phyloP scores from a whole-genome alignment of 2,113 vertebrate species.

The Hoplias malabaricus region DNA sequence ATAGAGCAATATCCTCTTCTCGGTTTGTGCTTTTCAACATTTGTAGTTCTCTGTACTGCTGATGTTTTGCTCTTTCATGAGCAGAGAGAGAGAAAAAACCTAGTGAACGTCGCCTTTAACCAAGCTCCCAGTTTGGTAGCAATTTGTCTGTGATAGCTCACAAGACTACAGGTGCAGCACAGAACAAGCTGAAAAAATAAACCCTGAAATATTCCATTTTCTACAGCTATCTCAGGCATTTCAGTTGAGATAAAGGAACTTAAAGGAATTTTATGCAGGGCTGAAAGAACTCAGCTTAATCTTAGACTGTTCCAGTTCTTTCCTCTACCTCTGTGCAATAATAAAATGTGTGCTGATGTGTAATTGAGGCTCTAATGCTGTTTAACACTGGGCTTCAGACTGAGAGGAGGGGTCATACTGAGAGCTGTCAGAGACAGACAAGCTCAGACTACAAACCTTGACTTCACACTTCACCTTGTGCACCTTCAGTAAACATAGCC shows the following conservation, averaged over 20 bases:
- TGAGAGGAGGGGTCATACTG: background rate
- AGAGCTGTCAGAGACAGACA: background rate
- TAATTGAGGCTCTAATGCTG: slow-evolving; percentile 7
- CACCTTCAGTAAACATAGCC: background rate
- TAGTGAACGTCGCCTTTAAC: no score
- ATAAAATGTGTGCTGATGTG: background rate
- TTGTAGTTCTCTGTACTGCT: no score
- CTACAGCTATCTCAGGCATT: background rate
- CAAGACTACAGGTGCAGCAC: no score
- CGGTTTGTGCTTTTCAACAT: no score
- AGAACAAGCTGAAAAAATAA: background rate
- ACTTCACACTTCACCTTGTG: background rate
- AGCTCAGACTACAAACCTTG: background rate
- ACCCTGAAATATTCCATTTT: background rate
- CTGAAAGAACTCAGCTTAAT: background rate
- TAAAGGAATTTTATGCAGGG: background rate
- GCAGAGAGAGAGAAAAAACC: no score
- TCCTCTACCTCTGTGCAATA: background rate
- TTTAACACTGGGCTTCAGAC: background rate
- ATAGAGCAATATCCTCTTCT: no score
- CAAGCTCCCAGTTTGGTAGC: no score
- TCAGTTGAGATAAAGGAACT: background rate
- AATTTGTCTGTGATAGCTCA: no score
- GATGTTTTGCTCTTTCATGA: no score
- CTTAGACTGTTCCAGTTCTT: background rate